Base-by-base conservation (phyloP, 2,888 invertebrate genomes). In the Sminthurides aquaticus region DNA sequence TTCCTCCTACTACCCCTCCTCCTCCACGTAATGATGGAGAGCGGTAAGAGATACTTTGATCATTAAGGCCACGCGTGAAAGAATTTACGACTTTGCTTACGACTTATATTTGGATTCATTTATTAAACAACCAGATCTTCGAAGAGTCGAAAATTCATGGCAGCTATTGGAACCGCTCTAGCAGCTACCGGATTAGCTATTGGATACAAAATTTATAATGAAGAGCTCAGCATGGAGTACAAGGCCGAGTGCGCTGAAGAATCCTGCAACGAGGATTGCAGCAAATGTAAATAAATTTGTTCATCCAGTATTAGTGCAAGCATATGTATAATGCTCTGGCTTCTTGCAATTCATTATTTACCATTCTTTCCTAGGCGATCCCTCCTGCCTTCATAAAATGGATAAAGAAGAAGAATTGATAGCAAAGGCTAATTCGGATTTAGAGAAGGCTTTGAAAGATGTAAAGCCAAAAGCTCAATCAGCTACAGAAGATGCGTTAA, bases 401-500 rank as follows among this genome's bases (percentile, higher is more conserved):
- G 73, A 73, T 34, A 62, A 69, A 24, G 73, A 73, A 60, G 74
- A 73, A 43, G 71, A 73, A 29, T 1, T 71, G 49, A 74, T 72
- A 29, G 64, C 66, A 18, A 72, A 73, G 52, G 73, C 73, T 1
- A 74, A 73, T 49, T 22, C 54, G n/a, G 72, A 73, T 24, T 65
- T 73, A 49, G 74, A 74, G 58, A 69, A 65, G 20, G 72, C 72
- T 18, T 57, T 74, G 48, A 69, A 69, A 29, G 74, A 73, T 60
- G 70, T 72, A 1, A 73, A 73, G 49, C 67, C 69, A 0, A 73
- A 73, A 65, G 71, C 71, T 28, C 67, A 72, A 1, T 69, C 69
- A 43, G 71, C 69, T 48, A 72, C 73, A 18, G 74, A 74, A 61
- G 64, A 65, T 18, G 74, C 74, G n/a, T 56, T 74, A 28, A 74